phyloP scores from a whole-genome alignment of 2,888 invertebrate genomes.

The Ecdyonurus torrentis region DNA sequence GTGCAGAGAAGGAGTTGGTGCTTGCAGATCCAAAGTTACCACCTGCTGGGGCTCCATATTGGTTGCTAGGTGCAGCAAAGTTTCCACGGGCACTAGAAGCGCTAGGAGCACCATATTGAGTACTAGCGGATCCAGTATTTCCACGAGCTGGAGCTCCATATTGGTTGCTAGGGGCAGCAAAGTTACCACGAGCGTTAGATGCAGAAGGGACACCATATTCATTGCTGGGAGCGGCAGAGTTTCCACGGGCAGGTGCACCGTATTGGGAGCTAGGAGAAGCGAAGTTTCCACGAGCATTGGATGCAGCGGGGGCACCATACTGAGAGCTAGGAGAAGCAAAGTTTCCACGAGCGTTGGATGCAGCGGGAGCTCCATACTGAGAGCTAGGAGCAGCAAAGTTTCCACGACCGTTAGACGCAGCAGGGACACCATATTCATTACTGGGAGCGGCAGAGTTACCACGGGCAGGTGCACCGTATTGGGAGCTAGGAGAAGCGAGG shows the following conservation, averaged over 20 bases:
- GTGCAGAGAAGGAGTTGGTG: not conserved
- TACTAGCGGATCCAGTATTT: not conserved
- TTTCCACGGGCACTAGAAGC: not conserved
- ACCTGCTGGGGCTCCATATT: slow-evolving; percentile 2
- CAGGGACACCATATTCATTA: slow-evolving; percentile 10
- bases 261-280: slow-evolving; percentile 4
- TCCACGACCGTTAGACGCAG: not conserved
- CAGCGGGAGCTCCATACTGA: not conserved
- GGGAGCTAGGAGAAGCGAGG: not conserved
- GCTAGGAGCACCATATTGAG: slow-evolving; percentile 7
- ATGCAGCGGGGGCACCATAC: slow-evolving; percentile 4
- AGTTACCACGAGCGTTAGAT: not conserved
- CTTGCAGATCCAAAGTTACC: too few species aligned
- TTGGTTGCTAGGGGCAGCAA: not conserved
- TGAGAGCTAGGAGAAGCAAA: slow-evolving; percentile 1
- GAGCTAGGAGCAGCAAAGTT: slow-evolving; percentile 1
- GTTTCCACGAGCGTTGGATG: not conserved
- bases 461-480: not conserved
- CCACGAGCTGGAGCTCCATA: not conserved
- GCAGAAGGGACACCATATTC: not conserved
- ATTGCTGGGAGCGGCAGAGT: not conserved
- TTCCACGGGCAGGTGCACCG: not conserved
- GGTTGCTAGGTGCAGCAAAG: not conserved
- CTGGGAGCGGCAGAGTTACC: slow-evolving; percentile 3
- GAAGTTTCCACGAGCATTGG: too few species aligned